phyloP scores from a whole-genome alignment of 2,113 vertebrate species.

The Piaya cayana region DNA sequence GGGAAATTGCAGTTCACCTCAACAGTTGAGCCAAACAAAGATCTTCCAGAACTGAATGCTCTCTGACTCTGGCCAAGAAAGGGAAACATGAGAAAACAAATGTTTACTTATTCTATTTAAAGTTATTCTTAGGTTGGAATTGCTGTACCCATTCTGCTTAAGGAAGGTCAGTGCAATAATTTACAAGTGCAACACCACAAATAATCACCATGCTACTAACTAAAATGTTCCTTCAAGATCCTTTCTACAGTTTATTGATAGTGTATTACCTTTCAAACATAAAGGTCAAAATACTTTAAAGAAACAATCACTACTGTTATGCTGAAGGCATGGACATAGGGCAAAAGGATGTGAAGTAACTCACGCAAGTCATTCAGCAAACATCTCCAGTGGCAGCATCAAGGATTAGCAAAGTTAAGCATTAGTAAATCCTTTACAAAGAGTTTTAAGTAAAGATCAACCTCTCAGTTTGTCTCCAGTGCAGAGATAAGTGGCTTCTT shows the following conservation, averaged over 20 bases:
- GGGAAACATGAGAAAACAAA: background rate
- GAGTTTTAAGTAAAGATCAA: conserved; percentile 11
- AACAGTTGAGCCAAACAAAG: background rate
- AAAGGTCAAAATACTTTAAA: background rate
- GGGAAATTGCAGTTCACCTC: background rate
- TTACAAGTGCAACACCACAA: background rate
- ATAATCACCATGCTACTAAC: background rate
- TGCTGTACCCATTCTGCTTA: fast-evolving
- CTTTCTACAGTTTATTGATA: background rate
- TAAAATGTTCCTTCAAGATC: background rate
- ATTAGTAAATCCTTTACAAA: conserved; percentile 31
- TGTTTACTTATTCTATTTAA: background rate
- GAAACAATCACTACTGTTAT: background rate
- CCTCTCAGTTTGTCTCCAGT: background rate
- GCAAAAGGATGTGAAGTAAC: background rate
- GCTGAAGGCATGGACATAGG: background rate
- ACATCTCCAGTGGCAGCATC: background rate
- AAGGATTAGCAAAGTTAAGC: conserved; percentile 22
- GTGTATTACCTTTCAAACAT: background rate
- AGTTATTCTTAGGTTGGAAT: background rate
- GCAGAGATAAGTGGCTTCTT: conserved; percentile 23
- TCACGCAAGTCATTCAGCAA: conserved; percentile 43
- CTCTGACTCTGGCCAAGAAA: background rate
- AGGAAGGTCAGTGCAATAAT: background rate
- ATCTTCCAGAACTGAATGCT: background rate